Evolutionary conservation across 2,113 vertebrate species (phyloP).

Genomic region (Xenus cinereus): DNA sequence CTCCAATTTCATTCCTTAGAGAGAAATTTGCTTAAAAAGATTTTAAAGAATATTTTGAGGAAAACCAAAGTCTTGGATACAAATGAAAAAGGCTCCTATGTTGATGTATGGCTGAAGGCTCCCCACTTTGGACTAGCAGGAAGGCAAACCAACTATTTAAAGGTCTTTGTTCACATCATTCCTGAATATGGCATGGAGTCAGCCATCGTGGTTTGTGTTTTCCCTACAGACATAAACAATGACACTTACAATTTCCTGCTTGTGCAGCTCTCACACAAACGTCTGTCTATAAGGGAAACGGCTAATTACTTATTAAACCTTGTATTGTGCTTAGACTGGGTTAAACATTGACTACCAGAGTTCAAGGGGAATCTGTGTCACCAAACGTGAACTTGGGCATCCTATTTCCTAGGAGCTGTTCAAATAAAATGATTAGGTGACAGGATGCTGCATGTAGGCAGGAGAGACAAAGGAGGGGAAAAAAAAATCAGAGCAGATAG

Average conservation of each 20-base stretch:
- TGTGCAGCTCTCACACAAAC: slow-evolving; percentile 7
- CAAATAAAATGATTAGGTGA: background rate
- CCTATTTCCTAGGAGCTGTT: background rate
- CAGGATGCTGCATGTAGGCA: background rate
- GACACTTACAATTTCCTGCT: slow-evolving; percentile 78
- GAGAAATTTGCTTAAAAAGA: background rate
- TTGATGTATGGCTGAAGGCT: background rate
- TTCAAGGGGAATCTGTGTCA: background rate
- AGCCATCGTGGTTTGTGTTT: slow-evolving; percentile 63
- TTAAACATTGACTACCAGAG: slow-evolving; percentile 46
- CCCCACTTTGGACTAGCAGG: background rate
- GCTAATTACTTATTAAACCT: slow-evolving; percentile 64
- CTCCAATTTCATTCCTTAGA: background rate
- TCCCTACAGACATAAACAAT: slow-evolving; percentile 76
- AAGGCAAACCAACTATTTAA: background rate
- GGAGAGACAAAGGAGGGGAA: background rate
- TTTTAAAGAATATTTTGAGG: background rate
- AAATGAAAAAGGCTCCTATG: background rate
- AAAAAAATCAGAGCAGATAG: background rate
- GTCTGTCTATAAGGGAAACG: background rate
- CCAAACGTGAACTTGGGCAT: background rate
- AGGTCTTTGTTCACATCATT: background rate
- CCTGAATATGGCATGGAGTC: slow-evolving; percentile 40
- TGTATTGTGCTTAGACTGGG: background rate
- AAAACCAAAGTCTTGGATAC: background rate